These are phyloP conservation scores for Trichonephila clavipes DNA, from an alignment of 1,140 invertebrate species.

Conservation along the genomic window DNA sequence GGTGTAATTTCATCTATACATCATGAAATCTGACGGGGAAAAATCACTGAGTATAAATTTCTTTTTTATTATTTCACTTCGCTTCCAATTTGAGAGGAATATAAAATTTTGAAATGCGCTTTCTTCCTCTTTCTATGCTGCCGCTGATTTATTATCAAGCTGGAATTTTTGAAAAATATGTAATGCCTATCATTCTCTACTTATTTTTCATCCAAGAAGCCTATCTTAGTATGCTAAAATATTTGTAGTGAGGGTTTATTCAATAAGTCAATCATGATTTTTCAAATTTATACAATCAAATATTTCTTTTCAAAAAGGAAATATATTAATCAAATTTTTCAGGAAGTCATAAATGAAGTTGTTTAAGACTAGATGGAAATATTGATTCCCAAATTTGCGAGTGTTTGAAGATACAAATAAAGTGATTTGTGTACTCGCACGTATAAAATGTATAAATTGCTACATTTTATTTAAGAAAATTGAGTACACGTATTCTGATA, in stretches of 20 bases:
- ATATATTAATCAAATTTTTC: too few relatives aligned
- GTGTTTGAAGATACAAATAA: too few relatives aligned
- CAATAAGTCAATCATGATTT: too few relatives aligned
- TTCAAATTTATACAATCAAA: too few relatives aligned
- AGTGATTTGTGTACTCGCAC: too few relatives aligned
- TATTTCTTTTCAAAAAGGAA: too few relatives aligned
- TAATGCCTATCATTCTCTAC: background rate
- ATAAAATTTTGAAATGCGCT: constrained; percentile 35
- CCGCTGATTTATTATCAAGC: constrained; percentile 46
- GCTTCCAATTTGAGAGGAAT: constrained; percentile 49
- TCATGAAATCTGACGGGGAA: constrained; percentile 60
- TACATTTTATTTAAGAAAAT: too few relatives aligned
- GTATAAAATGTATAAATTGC: too few relatives aligned
- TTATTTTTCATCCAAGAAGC: background rate
- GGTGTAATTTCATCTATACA: constrained; percentile 72
- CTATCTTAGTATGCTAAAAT: background rate
- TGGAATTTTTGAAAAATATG: background rate
- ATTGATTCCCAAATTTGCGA: too few relatives aligned
- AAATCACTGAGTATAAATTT: constrained; percentile 54
- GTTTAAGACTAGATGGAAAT: too few relatives aligned
- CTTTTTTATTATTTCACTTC: constrained; percentile 28
- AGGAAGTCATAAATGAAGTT: too few relatives aligned
- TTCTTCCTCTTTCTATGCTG: background rate
- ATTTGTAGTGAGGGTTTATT: background rate
- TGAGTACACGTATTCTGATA: too few relatives aligned